A percentile compares a stretch with the other conserved stretches of the same genome.
Conservation (phyloP, 2,797 vertebrate genomes). For the Gymnothorax reevesii region DNA sequence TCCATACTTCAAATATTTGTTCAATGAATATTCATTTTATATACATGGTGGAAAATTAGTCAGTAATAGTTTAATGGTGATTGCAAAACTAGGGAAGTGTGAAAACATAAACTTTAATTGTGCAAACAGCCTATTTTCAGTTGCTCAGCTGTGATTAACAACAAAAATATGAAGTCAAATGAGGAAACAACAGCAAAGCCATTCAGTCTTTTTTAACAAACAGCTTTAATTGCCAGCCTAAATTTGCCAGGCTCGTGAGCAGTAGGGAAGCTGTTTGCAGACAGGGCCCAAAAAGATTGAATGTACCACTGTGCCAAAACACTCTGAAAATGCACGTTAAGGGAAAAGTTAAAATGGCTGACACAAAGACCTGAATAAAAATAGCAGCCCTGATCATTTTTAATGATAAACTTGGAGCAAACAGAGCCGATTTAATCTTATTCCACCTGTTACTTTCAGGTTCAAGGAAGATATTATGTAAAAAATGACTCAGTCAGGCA, state of each 20-base stretch:
- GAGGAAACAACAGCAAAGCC: background rate
- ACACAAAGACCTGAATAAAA: background rate
- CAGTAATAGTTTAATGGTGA: background rate
- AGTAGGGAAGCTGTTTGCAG: background rate
- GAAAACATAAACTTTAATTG: background rate
- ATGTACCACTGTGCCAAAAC: background rate
- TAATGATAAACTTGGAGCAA: background rate
- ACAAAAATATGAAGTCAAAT: background rate
- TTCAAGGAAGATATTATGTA: background rate
- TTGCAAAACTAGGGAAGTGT: background rate
- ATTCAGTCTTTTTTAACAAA: background rate
- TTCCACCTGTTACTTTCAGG: background rate
- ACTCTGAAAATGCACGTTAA: background rate
- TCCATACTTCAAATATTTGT: background rate
- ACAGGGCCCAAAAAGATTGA: background rate
- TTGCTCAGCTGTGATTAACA: background rate
- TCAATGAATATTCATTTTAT: background rate
- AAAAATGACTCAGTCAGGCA: background rate
- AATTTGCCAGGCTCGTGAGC: slow-evolving; percentile 4
- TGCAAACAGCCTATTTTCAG: background rate
- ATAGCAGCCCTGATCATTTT: background rate
- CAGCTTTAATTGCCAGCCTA: slow-evolving; percentile 26
- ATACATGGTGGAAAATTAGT: background rate
- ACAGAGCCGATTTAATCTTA: background rate
- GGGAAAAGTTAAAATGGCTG: background rate